Evolutionary conservation across 2,888 invertebrate genomes (phyloP).

Genomic region (Epinotia bilunana): DNA sequence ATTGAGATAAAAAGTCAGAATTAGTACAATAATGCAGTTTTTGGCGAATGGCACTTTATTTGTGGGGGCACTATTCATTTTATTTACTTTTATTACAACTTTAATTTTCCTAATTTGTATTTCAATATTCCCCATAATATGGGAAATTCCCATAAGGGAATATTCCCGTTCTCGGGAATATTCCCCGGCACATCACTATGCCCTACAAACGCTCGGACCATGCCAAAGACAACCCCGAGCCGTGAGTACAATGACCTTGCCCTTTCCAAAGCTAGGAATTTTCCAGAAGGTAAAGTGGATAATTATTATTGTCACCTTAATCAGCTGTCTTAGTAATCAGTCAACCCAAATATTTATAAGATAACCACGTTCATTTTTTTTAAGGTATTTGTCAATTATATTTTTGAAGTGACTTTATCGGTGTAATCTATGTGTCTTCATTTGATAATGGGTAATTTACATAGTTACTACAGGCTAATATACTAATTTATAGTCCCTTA

Average conservation of each 20-base stretch:
- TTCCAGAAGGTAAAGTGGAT: conserved; percentile 27
- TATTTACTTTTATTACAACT: too few species aligned
- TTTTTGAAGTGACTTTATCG: not conserved
- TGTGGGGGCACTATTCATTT: too few species aligned
- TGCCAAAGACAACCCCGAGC: conserved; percentile 88
- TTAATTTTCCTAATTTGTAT: too few species aligned
- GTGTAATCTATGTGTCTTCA: not conserved
- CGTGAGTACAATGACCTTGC: conserved; percentile 90
- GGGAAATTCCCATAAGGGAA: too few species aligned
- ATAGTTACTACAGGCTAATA: conserved; percentile 3
- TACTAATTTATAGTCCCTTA: conserved; percentile 28
- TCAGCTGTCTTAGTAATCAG: not conserved
- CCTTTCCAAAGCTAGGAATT: conserved; percentile 85
- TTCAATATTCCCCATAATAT: too few species aligned
- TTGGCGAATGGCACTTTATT: too few species aligned
- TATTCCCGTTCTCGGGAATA: too few species aligned
- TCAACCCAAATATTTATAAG: conserved; percentile 6
- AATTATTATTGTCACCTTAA: not conserved
- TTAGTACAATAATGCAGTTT: too few species aligned
- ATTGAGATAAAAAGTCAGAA: too few species aligned
- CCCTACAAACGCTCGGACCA: conserved; percentile 71
- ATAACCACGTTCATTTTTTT: not conserved
- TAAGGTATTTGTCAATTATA: not conserved
- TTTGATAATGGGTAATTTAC: not conserved
- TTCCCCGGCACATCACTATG: too few species aligned